phyloP scores from a whole-genome alignment of 2,888 invertebrate genomes.

The Drepanosiphum platanoidis region DNA sequence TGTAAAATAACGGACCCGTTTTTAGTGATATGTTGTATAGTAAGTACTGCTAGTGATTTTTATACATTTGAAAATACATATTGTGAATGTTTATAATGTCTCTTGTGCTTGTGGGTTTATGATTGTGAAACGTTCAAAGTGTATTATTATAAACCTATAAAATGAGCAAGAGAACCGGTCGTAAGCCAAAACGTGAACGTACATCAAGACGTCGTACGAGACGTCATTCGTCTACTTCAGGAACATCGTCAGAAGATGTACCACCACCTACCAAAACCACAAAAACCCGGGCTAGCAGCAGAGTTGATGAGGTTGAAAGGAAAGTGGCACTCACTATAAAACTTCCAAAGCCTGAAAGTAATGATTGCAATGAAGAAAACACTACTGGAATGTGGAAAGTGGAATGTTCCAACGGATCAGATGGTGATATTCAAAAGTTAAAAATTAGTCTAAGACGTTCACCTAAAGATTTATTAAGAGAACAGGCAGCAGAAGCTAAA shows the following conservation, averaged over 20 bases:
- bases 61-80: conserved; percentile 35
- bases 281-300: conserved; percentile 30
- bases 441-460: conserved; percentile 65
- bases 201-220: conserved; percentile 56
- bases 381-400: conserved; percentile 68
- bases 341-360: conserved; percentile 40
- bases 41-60: conserved; percentile 40
- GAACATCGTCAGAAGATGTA: conserved; percentile 38
- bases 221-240: conserved; percentile 56
- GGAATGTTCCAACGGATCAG: conserved; percentile 68
- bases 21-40: conserved; percentile 39
- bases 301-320: conserved; percentile 31
- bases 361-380: conserved; percentile 48
- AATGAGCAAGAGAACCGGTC: conserved; percentile 59
- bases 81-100: conserved; percentile 53
- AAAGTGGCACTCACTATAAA: conserved; percentile 51
- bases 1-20: conserved; percentile 35
- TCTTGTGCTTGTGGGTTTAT: conserved; percentile 20
- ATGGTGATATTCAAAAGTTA: conserved; percentile 65
- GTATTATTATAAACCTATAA: conserved; percentile 11
- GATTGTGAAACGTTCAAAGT: not conserved
- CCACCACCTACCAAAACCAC: conserved; percentile 2
- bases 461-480: conserved; percentile 61
- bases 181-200: conserved; percentile 57
- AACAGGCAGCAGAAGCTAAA: conserved; percentile 64